Conservation (phyloP, 1,140 invertebrate species). For the Caenorhabditis tropicalis region DNA sequence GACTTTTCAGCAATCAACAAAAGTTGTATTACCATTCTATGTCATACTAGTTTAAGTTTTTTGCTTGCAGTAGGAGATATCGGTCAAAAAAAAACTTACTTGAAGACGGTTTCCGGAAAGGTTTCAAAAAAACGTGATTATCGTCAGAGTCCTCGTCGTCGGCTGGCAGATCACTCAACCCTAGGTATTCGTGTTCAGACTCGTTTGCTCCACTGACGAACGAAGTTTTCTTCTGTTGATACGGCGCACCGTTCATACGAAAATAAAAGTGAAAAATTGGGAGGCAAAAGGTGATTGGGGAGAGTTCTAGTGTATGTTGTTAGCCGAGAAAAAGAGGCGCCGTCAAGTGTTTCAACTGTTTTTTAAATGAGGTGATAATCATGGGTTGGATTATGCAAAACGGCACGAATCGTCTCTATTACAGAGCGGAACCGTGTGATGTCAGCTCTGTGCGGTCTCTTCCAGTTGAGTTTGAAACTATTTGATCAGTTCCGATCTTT, state of each 20-base stretch:
- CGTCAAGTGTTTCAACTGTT: conserved; percentile 26
- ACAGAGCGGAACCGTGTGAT: conserved; percentile 26
- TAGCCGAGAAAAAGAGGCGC: not conserved
- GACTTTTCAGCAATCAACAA: no score
- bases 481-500: conserved; percentile 42
- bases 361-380: conserved; percentile 45
- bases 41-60: no score
- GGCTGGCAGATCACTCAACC: not conserved
- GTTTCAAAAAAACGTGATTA: not conserved
- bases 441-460: conserved; percentile 32
- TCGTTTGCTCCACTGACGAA: conserved; percentile 8
- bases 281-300: not conserved
- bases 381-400: conserved; percentile 41
- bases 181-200: conserved; percentile 1
- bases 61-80: not conserved
- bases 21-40: no score
- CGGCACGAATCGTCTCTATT: not conserved
- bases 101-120: not conserved
- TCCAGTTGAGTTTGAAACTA: conserved; percentile 34
- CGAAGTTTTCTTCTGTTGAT: conserved; percentile 22
- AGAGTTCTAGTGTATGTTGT: not conserved
- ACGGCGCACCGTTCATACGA: conserved; percentile 40
- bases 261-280: not conserved
- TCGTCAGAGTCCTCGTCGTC: conserved; percentile 34
- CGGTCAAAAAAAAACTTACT: not conserved